Conservation (phyloP, 2,888 invertebrate species). For the Euclidia mi region DNA sequence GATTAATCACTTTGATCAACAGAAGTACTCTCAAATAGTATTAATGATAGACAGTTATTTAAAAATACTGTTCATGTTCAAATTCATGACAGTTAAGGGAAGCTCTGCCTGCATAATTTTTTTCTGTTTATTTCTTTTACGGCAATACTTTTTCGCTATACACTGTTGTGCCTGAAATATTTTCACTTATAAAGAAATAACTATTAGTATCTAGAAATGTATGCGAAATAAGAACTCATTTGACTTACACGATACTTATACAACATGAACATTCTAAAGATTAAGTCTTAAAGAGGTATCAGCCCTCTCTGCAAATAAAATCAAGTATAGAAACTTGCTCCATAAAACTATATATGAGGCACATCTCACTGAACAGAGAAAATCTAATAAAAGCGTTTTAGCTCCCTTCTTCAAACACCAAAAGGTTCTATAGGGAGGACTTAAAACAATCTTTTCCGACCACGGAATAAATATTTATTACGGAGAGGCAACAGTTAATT, state of each 20-base stretch:
- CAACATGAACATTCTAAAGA: conserved; percentile 6
- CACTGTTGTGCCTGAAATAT: no score
- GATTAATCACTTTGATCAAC: no score
- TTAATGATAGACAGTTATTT: no score
- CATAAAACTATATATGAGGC: conserved; percentile 30
- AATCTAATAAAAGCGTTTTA: conserved; percentile 55
- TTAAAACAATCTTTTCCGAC: conserved; percentile 64
- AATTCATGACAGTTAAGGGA: no score
- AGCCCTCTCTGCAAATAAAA: conserved; percentile 10
- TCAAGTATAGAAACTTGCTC: conserved; percentile 24
- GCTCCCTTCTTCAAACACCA: conserved; percentile 59
- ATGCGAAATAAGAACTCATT: no score
- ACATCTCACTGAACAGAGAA: conserved; percentile 33
- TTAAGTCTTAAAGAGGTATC: conserved; percentile 6
- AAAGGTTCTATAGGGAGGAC: conserved; percentile 57
- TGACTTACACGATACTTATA: not conserved
- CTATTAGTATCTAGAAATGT: no score
- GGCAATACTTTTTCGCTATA: no score
- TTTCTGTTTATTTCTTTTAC: no score
- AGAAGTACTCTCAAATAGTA: no score
- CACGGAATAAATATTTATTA: conserved; percentile 71
- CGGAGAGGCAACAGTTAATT: conserved; percentile 65
- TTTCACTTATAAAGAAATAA: no score
- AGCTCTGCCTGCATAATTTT: no score
- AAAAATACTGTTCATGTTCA: no score